These are phyloP conservation scores for Gymnorhina tibicen DNA, from an alignment of 2,113 vertebrate species.

Conservation along the genomic window DNA sequence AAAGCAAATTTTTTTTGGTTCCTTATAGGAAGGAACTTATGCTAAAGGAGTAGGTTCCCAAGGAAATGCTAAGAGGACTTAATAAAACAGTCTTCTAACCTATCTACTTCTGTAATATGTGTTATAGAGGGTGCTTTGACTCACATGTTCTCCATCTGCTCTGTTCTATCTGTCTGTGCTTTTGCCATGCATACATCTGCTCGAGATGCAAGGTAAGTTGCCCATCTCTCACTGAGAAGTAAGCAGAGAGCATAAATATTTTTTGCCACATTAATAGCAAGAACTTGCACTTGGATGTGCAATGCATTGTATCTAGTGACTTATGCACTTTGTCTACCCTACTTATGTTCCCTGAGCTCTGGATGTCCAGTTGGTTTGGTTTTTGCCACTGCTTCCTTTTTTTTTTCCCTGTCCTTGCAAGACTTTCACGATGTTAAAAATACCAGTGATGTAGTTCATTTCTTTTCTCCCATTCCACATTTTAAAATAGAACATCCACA, in stretches of 20 bases:
- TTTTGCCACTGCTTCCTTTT: background rate
- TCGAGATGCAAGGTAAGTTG: background rate
- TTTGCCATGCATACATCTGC: background rate
- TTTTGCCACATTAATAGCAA: background rate
- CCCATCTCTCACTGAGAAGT: background rate
- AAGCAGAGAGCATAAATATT: background rate
- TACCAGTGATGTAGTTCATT: background rate
- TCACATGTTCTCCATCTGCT: constrained; percentile 36
- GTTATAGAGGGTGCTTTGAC: background rate
- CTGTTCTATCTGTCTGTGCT: background rate
- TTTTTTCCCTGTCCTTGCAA: background rate
- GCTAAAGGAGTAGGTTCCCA: background rate
- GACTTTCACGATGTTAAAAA: background rate
- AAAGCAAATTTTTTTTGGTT: background rate
- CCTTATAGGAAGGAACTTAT: background rate
- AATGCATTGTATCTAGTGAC: background rate
- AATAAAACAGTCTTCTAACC: background rate
- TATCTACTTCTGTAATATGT: background rate
- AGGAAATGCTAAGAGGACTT: background rate
- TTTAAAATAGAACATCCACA: background rate
- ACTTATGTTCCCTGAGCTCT: background rate
- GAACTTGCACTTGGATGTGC: background rate
- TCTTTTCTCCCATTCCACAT: background rate
- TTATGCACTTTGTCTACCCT: background rate
- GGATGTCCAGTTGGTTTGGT: background rate